Percentiles rank a stretch among this genome's conserved stretches.
Conservation (phyloP, 1,140 invertebrate species). For the Pantala flavescens region DNA sequence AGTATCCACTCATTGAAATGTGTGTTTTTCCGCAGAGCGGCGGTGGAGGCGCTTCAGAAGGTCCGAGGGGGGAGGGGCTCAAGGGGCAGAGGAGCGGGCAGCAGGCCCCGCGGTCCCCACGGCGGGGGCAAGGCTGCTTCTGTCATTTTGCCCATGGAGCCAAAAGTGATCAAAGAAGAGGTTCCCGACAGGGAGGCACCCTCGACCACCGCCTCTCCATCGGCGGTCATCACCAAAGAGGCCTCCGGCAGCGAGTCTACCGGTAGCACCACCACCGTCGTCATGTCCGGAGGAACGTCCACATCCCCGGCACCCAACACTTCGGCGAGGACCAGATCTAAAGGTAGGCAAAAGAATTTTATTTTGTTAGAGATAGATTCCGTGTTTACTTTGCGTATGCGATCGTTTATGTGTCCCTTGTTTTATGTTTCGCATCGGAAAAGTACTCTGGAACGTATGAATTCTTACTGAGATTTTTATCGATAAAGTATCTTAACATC, state of each 20-base stretch:
- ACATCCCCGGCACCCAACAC: not conserved
- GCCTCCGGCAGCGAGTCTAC: not conserved
- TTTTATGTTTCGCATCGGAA: too few species aligned
- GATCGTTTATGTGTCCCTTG: too few species aligned
- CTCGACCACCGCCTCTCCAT: not conserved
- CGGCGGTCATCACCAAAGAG: not conserved
- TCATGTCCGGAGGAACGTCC: not conserved
- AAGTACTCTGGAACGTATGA: too few species aligned
- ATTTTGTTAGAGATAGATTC: too few species aligned
- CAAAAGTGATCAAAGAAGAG: not conserved
- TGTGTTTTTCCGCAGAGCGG: not conserved
- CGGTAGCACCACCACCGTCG: not conserved
- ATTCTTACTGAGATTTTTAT: too few species aligned
- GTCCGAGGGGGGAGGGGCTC: not conserved
- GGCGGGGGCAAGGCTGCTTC: not conserved
- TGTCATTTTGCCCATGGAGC: not conserved
- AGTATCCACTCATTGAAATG: too few species aligned
- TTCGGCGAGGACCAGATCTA: not conserved
- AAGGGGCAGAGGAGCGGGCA: not conserved
- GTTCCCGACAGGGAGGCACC: not conserved
- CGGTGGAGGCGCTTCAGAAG: not conserved
- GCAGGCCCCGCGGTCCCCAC: not conserved
- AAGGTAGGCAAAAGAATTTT: not conserved
- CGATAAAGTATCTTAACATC: too few species aligned
- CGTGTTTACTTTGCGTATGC: too few species aligned